These are phyloP conservation scores for Cotesia typhae DNA, from an alignment of 1,140 invertebrate species.

Conservation along the genomic window DNA sequence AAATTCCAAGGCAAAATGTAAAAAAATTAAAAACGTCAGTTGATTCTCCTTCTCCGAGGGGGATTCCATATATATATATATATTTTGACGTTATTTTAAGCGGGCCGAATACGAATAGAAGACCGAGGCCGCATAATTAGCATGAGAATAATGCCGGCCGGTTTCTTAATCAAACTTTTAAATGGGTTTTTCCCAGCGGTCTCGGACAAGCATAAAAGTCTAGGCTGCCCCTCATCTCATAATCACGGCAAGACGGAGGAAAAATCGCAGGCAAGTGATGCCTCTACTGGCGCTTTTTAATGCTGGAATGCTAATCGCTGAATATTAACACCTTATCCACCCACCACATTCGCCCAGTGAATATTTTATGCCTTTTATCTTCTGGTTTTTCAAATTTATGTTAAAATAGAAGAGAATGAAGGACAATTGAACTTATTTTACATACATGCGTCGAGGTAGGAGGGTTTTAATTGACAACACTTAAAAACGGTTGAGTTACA, in stretches of 20 bases:
- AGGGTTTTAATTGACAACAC: too few species aligned
- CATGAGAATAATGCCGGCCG: slow-evolving; percentile 58
- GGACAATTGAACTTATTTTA: too few species aligned
- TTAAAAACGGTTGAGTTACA: too few species aligned
- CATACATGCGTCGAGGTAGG: too few species aligned
- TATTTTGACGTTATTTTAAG: slow-evolving; percentile 48
- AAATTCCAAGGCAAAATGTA: background rate
- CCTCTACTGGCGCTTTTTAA: slow-evolving; percentile 26
- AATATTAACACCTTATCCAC: slow-evolving; percentile 37
- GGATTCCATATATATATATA: slow-evolving; percentile 34
- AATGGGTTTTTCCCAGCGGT: slow-evolving; percentile 56
- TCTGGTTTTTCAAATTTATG: background rate
- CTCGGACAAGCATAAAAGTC: background rate
- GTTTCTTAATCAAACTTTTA: slow-evolving; percentile 64
- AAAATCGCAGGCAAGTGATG: background rate
- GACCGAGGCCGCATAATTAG: slow-evolving; percentile 51
- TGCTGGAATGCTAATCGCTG: slow-evolving; percentile 52
- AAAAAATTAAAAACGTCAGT: slow-evolving; percentile 11
- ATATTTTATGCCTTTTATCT: background rate
- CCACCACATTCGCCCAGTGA: background rate
- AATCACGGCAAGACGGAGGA: slow-evolving; percentile 6
- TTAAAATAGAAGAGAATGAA: background rate
- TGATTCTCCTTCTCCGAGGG: background rate
- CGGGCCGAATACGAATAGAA: slow-evolving; percentile 40
- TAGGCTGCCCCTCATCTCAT: background rate